phyloP scores from a whole-genome alignment of 2,888 invertebrate species.

The Smittia sp. region DNA sequence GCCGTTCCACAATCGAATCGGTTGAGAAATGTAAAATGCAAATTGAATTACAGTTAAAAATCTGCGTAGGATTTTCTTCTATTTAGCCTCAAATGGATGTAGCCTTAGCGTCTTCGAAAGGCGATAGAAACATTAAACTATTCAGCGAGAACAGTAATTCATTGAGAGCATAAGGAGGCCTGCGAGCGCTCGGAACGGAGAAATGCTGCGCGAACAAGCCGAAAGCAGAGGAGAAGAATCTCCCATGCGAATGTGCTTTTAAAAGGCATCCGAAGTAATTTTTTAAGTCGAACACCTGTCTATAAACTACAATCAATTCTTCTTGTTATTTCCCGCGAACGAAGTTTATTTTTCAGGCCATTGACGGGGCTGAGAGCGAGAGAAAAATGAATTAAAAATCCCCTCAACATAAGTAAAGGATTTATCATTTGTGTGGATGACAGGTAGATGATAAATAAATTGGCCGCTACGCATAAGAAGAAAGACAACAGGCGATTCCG shows the following conservation, averaged over 20 bases:
- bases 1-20: too few species aligned
- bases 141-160: background rate
- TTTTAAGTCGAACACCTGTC: conserved; percentile 35
- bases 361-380: background rate
- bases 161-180: too few species aligned
- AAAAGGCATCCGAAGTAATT: conserved; percentile 23
- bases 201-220: too few species aligned
- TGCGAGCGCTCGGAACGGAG: too few species aligned
- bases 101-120: background rate
- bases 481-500: background rate
- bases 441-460: conserved; percentile 32
- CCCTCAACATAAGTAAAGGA: conserved; percentile 27
- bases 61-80: background rate
- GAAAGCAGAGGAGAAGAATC: background rate
- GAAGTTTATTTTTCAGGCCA: background rate
- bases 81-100: background rate
- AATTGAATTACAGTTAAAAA: background rate
- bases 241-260: conserved; percentile 19
- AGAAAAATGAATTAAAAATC: conserved; percentile 28
- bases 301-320: conserved; percentile 34
- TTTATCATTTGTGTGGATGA: conserved; percentile 22
- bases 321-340: background rate
- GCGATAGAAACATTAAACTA: background rate
- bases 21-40: background rate
- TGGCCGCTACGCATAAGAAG: background rate